Percentiles rank a stretch among this genome's conserved stretches.
Evolutionary conservation across 2,888 invertebrate species (phyloP).

Genomic region (Scaptomyza polygonia): DNA sequence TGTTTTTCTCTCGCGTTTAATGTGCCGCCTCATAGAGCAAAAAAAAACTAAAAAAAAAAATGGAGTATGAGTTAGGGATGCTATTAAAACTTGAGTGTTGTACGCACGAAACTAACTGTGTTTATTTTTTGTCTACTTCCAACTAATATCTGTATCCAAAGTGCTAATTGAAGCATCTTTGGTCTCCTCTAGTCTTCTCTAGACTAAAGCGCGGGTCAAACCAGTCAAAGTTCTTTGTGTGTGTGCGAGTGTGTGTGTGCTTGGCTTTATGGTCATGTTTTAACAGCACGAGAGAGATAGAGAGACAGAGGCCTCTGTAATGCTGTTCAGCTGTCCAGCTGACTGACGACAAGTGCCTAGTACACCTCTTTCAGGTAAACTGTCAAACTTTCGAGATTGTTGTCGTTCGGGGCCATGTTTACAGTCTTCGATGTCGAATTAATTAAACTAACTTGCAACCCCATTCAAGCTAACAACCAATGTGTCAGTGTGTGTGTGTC

Average conservation of each 20-base stretch:
- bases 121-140: conserved; percentile 32
- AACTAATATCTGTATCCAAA: conserved; percentile 76
- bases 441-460: conserved; percentile 76
- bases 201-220: conserved; percentile 34
- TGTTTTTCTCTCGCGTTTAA: conserved; percentile 44
- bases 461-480: conserved; percentile 19
- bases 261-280: conserved; percentile 50
- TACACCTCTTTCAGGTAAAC: conserved; percentile 80
- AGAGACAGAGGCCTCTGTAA: no score
- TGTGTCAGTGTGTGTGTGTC: not conserved
- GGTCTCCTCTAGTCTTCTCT: conserved; percentile 31
- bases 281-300: not conserved
- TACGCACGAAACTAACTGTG: conserved; percentile 54
- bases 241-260: conserved; percentile 42
- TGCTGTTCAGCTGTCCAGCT: no score
- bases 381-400: conserved; percentile 64
- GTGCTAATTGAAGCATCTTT: conserved; percentile 73
- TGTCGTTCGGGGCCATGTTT: conserved; percentile 60
- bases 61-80: conserved; percentile 16
- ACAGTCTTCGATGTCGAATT: conserved; percentile 74
- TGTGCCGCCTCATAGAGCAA: conserved; percentile 22
- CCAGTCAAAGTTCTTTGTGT: conserved; percentile 65
- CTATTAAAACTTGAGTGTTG: conserved; percentile 45
- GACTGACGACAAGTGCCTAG: conserved; percentile 77
- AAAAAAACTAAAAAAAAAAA: no score